Conservation (phyloP, 2,888 invertebrate species). For the Cosmia pyralina region DNA sequence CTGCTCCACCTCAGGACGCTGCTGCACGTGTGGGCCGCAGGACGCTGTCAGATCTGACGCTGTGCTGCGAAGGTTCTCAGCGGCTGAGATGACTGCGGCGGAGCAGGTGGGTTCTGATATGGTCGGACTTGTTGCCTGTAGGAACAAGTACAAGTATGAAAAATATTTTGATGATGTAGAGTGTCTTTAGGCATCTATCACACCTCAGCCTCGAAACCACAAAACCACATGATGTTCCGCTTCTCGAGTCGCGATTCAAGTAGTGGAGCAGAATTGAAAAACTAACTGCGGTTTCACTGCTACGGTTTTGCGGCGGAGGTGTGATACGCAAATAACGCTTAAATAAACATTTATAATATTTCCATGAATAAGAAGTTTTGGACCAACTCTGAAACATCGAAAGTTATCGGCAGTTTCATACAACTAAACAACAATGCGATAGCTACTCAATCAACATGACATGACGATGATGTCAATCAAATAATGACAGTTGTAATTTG, state of each 20-base stretch:
- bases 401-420: not conserved
- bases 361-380: not conserved
- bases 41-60: conserved; percentile 60
- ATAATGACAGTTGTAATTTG: too few relatives aligned
- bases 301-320: too few relatives aligned
- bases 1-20: conserved; percentile 12
- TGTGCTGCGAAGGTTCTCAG: conserved; percentile 58
- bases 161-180: not conserved
- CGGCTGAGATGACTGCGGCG: conserved; percentile 54
- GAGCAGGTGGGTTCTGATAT: conserved; percentile 67
- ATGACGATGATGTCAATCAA: too few relatives aligned
- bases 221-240: too few relatives aligned
- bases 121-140: conserved; percentile 58
- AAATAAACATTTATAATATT: too few relatives aligned
- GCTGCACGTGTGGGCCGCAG: conserved; percentile 42
- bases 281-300: too few relatives aligned
- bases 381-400: not conserved
- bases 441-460: too few relatives aligned
- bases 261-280: too few relatives aligned
- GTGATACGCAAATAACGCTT: too few relatives aligned
- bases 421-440: too few relatives aligned
- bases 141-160: not conserved
- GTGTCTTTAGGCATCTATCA: not conserved
- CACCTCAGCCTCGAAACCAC: too few relatives aligned
- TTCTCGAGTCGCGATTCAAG: too few relatives aligned